Evolutionary conservation across 2,888 invertebrate genomes (phyloP), one percentile per base, ranked within the genome.

Genomic region (Drosophila incognita): DNA sequence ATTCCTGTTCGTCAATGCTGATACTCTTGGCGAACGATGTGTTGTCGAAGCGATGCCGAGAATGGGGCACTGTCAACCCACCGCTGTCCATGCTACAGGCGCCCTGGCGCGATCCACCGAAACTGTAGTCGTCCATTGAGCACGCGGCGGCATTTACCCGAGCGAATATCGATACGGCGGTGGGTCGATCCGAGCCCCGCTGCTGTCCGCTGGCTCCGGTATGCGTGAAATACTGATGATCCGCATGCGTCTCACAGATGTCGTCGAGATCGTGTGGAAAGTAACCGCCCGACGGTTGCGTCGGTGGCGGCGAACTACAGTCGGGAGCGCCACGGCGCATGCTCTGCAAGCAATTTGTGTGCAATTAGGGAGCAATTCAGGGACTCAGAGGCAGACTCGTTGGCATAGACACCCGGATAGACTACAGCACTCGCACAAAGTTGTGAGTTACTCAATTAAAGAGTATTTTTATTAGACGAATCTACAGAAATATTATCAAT

Each of bases 191-290:
- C 0, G 85, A 82, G 46, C 77, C 73, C 15, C 89, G 85, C 53
- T 88, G 76, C 31, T 77, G 88, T 38, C 88, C 83, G 35, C 82
- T 91, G 57, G 91, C 87, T 40, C 93, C 93, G 0, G 92, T 92
- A 69, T 93, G 91, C n/a, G 93, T 93, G 59, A 92, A 93, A 90
- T 93, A 93, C 91, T 93, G 93, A 82, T 92, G 92, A 87, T 93
- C 93, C 48, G 81, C 85, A 71, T 93, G 92, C 65, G 90, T 87
- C 74, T 93, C 93, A 73, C 91, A 92, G 38, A 93, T 93, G 68
- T 93, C 93, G 74, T 93, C 93, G 74, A 93, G 91, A 90, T 93
- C 93, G 67, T 93, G 93, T 27, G 93, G 93, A 82, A 93, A 93
- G 74, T 81, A 93, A 3, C 93, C 93, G 52, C 83, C 83, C 42